phyloP scores from a whole-genome alignment of 1,140 invertebrate species.

The Drosophila sproati region DNA sequence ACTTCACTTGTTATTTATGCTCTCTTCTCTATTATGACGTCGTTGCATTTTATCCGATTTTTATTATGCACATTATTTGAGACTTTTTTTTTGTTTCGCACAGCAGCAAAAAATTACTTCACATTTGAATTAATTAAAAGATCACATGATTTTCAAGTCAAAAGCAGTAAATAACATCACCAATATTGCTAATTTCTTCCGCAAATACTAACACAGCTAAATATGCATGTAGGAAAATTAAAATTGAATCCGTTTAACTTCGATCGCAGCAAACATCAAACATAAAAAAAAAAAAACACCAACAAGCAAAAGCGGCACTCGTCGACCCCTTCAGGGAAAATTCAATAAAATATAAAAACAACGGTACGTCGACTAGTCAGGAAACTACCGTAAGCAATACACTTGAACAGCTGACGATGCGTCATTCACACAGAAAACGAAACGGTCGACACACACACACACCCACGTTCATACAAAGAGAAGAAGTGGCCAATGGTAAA shows the following conservation, averaged over 20 bases:
- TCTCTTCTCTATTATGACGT: slow-evolving; percentile 45
- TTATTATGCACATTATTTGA: slow-evolving; percentile 18
- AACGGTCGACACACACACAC: slow-evolving; percentile 19
- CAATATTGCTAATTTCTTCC: slow-evolving; percentile 35
- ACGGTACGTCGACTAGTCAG: slow-evolving; percentile 49
- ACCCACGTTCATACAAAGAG: slow-evolving; percentile 37
- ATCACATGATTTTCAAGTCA: slow-evolving; percentile 41
- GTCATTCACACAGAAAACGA: slow-evolving; percentile 61
- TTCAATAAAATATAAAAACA: slow-evolving; percentile 79
- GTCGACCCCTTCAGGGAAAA: slow-evolving; percentile 54
- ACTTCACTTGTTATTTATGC: slow-evolving; percentile 47
- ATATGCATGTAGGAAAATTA: not conserved
- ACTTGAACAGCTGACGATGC: slow-evolving; percentile 76
- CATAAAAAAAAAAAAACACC: not conserved
- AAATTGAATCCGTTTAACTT: not conserved
- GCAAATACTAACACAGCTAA: slow-evolving; percentile 20
- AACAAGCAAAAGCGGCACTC: not conserved
- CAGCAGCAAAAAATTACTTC: not conserved
- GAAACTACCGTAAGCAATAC: slow-evolving; percentile 59
- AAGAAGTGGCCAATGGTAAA: slow-evolving; percentile 30
- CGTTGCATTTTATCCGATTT: slow-evolving; percentile 41
- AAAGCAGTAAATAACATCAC: slow-evolving; percentile 5
- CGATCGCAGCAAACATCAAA: slow-evolving; percentile 21
- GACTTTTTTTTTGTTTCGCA: slow-evolving; percentile 8
- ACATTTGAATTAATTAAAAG: slow-evolving; percentile 18